Evolutionary conservation across 1,140 invertebrate species (phyloP).

Genomic region (Caenorhabditis latens): DNA sequence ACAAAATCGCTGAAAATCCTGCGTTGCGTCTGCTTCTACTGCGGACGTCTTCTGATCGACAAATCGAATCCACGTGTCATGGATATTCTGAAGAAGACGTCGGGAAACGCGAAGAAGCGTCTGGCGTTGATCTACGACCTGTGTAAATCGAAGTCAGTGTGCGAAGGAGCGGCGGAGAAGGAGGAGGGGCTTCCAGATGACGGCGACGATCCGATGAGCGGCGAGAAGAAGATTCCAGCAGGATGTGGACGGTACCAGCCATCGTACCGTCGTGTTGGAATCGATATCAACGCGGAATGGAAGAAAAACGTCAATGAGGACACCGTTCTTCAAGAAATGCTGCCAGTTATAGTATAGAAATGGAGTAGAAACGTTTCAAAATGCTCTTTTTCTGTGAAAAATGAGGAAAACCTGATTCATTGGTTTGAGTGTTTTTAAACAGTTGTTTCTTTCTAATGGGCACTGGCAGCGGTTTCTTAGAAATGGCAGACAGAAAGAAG

Average conservation of each 20-base stretch:
- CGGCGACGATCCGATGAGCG: slow-evolving; percentile 53
- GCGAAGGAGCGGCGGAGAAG: slow-evolving; percentile 87
- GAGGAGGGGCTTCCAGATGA: slow-evolving; percentile 63
- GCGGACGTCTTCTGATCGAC: slow-evolving; percentile 76
- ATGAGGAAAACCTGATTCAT: too few relatives aligned
- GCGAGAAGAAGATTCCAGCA: slow-evolving; percentile 83
- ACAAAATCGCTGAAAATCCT: slow-evolving; percentile 91
- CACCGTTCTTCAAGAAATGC: slow-evolving; percentile 80
- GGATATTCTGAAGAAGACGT: slow-evolving; percentile 95
- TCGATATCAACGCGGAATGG: slow-evolving; percentile 91
- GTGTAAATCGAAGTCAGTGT: slow-evolving; percentile 97
- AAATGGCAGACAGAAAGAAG: too few relatives aligned
- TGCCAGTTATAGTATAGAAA: too few relatives aligned
- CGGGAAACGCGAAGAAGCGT: slow-evolving; percentile 89
- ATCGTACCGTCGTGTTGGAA: slow-evolving; percentile 87
- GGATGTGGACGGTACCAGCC: slow-evolving; percentile 98
- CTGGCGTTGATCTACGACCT: slow-evolving; percentile 96
- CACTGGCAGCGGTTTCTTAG: too few relatives aligned
- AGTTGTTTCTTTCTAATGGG: too few relatives aligned
- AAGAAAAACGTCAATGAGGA: slow-evolving; percentile 99
- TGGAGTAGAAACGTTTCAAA: too few relatives aligned
- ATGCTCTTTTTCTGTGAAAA: too few relatives aligned
- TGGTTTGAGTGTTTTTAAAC: too few relatives aligned
- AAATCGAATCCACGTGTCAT: slow-evolving; percentile 94
- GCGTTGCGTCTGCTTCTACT: slow-evolving; percentile 78